These are phyloP conservation scores for Ectemnius lituratus DNA, from an alignment of 2,888 invertebrate genomes.

Conservation along the genomic window DNA sequence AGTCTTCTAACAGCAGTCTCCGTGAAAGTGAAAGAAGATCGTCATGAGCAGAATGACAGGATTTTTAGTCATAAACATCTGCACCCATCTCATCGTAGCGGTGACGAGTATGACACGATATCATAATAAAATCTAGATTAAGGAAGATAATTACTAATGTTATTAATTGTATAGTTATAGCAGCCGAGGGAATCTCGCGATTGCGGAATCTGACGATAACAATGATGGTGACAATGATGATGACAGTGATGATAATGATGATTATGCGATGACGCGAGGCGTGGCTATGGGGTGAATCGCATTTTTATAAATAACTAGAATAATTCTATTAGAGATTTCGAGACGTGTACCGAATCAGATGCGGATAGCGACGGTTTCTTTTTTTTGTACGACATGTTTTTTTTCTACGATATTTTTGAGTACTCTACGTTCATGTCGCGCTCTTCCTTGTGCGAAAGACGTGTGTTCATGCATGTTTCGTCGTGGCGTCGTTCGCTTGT, in stretches of 20 bases:
- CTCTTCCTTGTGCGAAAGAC: constrained; percentile 28
- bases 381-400: constrained; percentile 11
- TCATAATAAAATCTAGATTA: constrained; percentile 54
- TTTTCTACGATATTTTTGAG: constrained; percentile 38
- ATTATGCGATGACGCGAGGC: constrained; percentile 31
- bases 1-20: constrained; percentile 7
- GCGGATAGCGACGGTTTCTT: constrained; percentile 37
- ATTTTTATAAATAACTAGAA: constrained; percentile 66
- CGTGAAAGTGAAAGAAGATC: neutral
- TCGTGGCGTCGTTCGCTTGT: constrained; percentile 30
- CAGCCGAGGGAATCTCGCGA: constrained; percentile 40
- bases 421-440: constrained; percentile 43
- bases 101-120: constrained; percentile 38
- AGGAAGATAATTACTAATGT: constrained; percentile 63
- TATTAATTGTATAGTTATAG: constrained; percentile 65
- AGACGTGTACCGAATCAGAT: constrained; percentile 50
- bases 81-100: constrained; percentile 19
- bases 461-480: constrained; percentile 27
- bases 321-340: constrained; percentile 61
- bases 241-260: constrained; percentile 26
- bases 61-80: too few relatives aligned
- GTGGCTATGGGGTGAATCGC: constrained; percentile 56
- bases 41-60: too few relatives aligned
- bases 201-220: constrained; percentile 37
- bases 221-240: constrained; percentile 42